Evolutionary conservation across 2,113 vertebrate genomes (phyloP).

Genomic region (Tenebrosternarchus preto): DNA sequence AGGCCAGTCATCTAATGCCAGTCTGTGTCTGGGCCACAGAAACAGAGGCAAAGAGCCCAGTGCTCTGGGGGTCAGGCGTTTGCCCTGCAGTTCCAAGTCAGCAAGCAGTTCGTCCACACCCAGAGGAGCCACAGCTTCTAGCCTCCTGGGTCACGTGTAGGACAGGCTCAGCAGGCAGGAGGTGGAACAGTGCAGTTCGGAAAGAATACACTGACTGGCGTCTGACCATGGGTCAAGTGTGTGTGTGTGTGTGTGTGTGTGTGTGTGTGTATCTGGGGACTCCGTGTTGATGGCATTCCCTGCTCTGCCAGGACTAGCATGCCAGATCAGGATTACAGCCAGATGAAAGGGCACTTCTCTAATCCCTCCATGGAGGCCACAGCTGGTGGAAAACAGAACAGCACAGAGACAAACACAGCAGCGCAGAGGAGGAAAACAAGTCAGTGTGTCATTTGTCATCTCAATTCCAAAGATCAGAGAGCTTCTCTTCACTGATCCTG

Average conservation of each 20-base stretch:
- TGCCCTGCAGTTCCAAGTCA: too few relatives aligned
- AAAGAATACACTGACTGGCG: too few relatives aligned
- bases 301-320: constrained; percentile 50
- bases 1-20: constrained; percentile 54
- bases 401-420: neutral
- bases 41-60: constrained; percentile 47
- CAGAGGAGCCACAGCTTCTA: neutral
- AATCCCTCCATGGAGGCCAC: constrained; percentile 58
- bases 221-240: too few relatives aligned
- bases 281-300: constrained; percentile 39
- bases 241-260: neutral
- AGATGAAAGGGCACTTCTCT: constrained; percentile 65
- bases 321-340: constrained; percentile 66
- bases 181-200: neutral
- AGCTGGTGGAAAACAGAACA: constrained; percentile 42
- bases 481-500: neutral
- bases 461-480: neutral
- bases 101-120: too few relatives aligned
- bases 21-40: constrained; percentile 64
- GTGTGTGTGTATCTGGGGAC: neutral
- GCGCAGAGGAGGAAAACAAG: neutral
- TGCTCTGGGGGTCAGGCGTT: constrained; percentile 56
- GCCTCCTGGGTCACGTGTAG: constrained; percentile 16
- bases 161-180: neutral
- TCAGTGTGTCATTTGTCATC: neutral